These are phyloP conservation scores for Balanococcus diminutus DNA, from an alignment of 2,888 invertebrate species.

Conservation along the genomic window DNA sequence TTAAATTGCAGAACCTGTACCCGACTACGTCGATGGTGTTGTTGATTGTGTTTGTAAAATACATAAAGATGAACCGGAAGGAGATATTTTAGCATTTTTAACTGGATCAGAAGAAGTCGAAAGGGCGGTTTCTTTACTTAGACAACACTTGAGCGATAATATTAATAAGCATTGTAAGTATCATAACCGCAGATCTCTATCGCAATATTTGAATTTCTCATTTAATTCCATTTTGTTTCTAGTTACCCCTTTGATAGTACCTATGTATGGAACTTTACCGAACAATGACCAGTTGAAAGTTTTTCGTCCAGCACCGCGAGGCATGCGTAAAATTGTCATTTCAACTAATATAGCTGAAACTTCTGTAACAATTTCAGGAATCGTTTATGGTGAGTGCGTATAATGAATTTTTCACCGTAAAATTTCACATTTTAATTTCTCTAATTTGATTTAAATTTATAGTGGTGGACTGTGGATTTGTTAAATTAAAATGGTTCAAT, in stretches of 20 bases:
- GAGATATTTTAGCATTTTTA: constrained; percentile 90
- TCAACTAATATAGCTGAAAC: constrained; percentile 98
- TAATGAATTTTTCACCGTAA: constrained; percentile 60
- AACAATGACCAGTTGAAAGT: constrained; percentile 85
- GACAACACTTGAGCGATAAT: constrained; percentile 64
- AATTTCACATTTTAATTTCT: neutral
- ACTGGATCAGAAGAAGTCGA: constrained; percentile 95
- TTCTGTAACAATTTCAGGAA: constrained; percentile 91
- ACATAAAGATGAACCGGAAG: constrained; percentile 79
- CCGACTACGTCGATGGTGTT: constrained; percentile 86
- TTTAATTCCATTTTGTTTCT: neutral
- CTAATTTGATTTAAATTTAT: constrained; percentile 59
- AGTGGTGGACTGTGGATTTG: constrained; percentile 96
- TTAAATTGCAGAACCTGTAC: constrained; percentile 73
- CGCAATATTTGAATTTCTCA: neutral
- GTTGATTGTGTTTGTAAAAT: constrained; percentile 90
- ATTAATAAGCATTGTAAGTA: constrained; percentile 36
- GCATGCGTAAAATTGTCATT: constrained; percentile 84
- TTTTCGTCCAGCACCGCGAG: constrained; percentile 75
- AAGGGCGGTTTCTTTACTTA: constrained; percentile 71
- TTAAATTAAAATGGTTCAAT: constrained; percentile 90
- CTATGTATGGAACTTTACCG: constrained; percentile 91
- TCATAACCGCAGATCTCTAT: no score
- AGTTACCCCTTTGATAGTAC: constrained; percentile 60
- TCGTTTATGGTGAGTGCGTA: constrained; percentile 83